Conservation (phyloP, 2,888 invertebrate genomes). For the Eristalis intricaria region DNA sequence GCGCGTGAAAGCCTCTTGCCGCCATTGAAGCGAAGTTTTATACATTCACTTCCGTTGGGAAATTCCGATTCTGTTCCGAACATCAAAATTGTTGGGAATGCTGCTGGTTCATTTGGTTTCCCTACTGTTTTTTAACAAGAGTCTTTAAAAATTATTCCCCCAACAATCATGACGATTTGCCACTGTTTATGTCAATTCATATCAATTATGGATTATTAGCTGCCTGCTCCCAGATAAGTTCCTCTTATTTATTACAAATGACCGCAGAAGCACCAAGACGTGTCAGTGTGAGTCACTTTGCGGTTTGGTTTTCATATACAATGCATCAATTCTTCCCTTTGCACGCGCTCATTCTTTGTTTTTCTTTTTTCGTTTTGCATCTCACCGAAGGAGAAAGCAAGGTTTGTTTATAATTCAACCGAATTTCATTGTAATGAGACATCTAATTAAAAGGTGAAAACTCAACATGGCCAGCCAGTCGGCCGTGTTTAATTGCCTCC, state of each 20-base stretch:
- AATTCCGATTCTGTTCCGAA: too few species aligned
- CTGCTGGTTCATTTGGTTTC: too few species aligned
- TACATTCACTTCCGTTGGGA: too few species aligned
- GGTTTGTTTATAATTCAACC: background rate
- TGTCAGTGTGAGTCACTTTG: background rate
- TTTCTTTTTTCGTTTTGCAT: background rate
- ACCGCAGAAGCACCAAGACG: background rate
- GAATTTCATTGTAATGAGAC: slow-evolving; percentile 30
- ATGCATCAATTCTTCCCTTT: background rate
- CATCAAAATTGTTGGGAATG: too few species aligned
- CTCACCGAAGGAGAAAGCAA: background rate
- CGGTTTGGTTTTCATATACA: background rate
- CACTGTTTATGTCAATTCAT: background rate
- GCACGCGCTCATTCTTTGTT: background rate
- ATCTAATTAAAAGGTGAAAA: slow-evolving; percentile 45
- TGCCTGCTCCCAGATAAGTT: background rate
- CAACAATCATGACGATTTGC: background rate
- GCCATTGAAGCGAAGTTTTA: too few species aligned
- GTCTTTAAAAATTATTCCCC: background rate
- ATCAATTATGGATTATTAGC: background rate
- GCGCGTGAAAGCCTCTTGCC: too few species aligned
- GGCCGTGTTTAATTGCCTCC: slow-evolving; percentile 37
- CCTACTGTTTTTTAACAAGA: background rate
- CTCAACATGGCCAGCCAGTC: slow-evolving; percentile 11
- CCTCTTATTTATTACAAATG: background rate